Base-by-base conservation (phyloP, 2,113 vertebrate species). In the Gasterosteus aculeatus region DNA sequence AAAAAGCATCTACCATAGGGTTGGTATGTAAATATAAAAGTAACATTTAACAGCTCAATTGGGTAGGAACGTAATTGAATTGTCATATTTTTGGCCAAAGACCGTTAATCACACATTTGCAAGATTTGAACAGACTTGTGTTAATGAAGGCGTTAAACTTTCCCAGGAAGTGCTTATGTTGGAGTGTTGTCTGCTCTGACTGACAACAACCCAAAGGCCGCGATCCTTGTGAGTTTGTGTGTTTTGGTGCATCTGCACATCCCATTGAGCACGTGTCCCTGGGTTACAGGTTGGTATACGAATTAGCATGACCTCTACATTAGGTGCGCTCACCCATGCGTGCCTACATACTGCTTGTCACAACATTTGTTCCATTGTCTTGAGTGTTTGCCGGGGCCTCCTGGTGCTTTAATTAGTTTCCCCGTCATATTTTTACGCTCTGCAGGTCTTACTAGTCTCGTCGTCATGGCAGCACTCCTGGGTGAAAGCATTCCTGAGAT, bases 391-490 rank as follows among this genome's bases (percentile, higher is more conserved):
- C 65, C 41, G 46, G 31, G 70, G 75, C 39, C 62, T 29, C 71
- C 35, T 0, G 15, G 47, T 38, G 58, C 59, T 80, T 66, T 71
- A 73, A 87, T 89, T 82, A 78, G 56, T 79, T 73, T 47, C 75
- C 58, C 77, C 3, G 38, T 68, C 29, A 39, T 80, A 81, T 71
- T 81, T 69, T 81, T 69, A 49, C 38, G 58, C 31, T 16, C 39
- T 61, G 64, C 59, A 66, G 56, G 42, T 78, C 64, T 70, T 56
- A 84, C 84, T 78, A 69, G 59, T 81, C 18, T 39, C 7, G 44
- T 86, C 53, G 65, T 69, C 81, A 77, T 82, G 64, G 69, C 26
- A 86, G 63, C 81, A 56, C 42, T 47, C 31, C 16, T 7, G 63
- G 41, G 53, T 78, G 18, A 42, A 47, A 60, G 31, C 41, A 72